A percentile compares a stretch with the other conserved stretches of the same genome.
These are phyloP conservation scores for Melanotaenia maccullochi DNA, from an alignment of 2,797 vertebrate genomes.

Conservation along the genomic window DNA sequence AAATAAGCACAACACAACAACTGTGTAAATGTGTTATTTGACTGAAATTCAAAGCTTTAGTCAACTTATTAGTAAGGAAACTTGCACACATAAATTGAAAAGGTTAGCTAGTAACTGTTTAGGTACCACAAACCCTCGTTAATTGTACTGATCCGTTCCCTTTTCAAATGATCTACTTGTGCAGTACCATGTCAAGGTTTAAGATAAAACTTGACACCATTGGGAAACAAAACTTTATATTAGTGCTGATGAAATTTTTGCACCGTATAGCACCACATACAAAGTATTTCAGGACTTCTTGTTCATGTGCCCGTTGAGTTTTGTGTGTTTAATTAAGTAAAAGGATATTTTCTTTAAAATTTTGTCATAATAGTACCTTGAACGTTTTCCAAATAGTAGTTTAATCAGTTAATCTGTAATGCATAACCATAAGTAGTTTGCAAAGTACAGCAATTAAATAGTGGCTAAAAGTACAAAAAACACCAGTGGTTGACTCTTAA, in stretches of 20 bases:
- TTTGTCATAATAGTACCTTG: neutral
- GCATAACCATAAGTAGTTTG: neutral
- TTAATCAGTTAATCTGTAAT: neutral
- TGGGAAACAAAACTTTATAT: neutral
- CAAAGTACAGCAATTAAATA: neutral
- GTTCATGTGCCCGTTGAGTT: neutral
- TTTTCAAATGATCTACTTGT: conserved; percentile 7
- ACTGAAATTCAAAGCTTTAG: neutral
- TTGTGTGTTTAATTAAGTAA: neutral
- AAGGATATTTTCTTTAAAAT: neutral
- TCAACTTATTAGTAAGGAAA: conserved; percentile 13
- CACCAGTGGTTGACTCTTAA: no score
- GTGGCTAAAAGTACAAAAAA: neutral
- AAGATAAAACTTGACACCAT: neutral
- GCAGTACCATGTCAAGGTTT: neutral
- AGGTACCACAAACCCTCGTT: neutral
- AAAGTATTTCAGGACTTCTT: neutral
- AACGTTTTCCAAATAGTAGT: neutral
- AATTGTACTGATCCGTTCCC: conserved; percentile 1
- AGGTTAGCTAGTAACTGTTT: neutral
- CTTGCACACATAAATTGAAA: conserved; percentile 17
- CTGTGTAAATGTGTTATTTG: conserved; percentile 15
- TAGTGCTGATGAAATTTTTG: neutral
- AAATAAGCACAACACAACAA: conserved; percentile 29
- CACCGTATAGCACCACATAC: no score